Evolutionary conservation across 1,140 invertebrate genomes (phyloP).

Genomic region (Drosophila melanica): DNA sequence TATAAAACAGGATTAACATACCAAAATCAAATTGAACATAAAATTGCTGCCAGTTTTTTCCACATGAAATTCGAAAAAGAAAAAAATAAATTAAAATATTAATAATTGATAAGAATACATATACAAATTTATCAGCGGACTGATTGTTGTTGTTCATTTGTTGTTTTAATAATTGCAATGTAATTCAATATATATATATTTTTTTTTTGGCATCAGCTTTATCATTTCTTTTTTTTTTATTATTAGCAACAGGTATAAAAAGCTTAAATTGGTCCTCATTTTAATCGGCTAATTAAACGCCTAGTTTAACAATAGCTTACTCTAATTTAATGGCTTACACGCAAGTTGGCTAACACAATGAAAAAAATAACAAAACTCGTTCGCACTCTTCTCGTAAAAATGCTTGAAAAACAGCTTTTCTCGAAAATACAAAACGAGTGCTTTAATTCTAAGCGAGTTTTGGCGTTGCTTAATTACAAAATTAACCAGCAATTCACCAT

Average conservation of each 20-base stretch:
- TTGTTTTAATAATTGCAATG: background rate
- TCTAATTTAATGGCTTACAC: slow-evolving; percentile 16
- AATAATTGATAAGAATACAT: background rate
- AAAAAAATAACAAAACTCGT: background rate
- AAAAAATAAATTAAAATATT: slow-evolving; percentile 15
- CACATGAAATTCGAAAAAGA: background rate
- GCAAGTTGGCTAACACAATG: background rate
- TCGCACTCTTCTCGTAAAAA: slow-evolving; percentile 14
- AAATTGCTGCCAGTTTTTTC: background rate
- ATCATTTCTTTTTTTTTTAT: slow-evolving; percentile 28
- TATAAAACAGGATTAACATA: too few relatives aligned
- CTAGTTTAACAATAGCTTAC: slow-evolving; percentile 4
- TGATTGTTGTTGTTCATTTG: background rate
- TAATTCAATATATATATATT: background rate
- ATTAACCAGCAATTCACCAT: slow-evolving; percentile 24
- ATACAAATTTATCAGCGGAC: background rate
- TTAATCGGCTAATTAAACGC: background rate
- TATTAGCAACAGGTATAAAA: slow-evolving; percentile 75
- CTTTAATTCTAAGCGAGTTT: slow-evolving; percentile 34
- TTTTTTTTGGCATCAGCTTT: slow-evolving; percentile 34
- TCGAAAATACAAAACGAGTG: slow-evolving; percentile 26
- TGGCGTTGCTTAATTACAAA: slow-evolving; percentile 13
- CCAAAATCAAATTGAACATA: too few relatives aligned
- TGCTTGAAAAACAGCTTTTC: slow-evolving; percentile 30
- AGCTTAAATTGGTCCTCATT: slow-evolving; percentile 57